phyloP scores from a whole-genome alignment of 2,888 invertebrate species.

The Urechis unicinctus region DNA sequence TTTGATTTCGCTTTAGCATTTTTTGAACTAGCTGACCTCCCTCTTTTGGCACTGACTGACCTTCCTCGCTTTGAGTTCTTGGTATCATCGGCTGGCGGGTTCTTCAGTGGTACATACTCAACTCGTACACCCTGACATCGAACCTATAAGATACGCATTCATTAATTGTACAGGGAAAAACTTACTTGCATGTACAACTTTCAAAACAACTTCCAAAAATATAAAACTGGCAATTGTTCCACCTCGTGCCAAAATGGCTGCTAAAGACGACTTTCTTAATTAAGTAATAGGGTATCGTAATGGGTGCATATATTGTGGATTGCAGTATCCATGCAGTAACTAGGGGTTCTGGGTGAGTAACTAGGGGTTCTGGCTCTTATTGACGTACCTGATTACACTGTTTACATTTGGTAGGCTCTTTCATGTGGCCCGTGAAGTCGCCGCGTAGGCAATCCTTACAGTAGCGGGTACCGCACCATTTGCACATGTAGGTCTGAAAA shows the following conservation, averaged over 20 bases:
- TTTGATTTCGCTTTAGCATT: no score
- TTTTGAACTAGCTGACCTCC: not conserved
- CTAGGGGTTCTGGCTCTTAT: not conserved
- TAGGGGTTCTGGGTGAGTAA: not conserved
- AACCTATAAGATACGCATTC: constrained; percentile 21
- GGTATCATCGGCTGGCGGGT: constrained; percentile 23
- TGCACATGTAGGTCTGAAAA: constrained; percentile 46
- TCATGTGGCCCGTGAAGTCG: constrained; percentile 39
- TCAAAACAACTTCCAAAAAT: not conserved
- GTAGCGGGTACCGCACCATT: constrained; percentile 48
- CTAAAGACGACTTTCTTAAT: no score
- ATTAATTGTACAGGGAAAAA: no score
- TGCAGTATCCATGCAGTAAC: no score
- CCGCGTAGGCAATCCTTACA: constrained; percentile 43
- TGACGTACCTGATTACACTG: constrained; percentile 39
- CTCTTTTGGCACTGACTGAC: no score
- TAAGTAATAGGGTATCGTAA: no score
- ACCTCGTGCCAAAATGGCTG: no score
- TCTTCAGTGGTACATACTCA: constrained; percentile 30
- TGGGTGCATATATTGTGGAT: no score
- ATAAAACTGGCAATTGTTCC: not conserved
- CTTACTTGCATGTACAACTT: no score
- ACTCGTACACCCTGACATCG: constrained; percentile 42
- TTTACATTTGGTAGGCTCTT: constrained; percentile 34
- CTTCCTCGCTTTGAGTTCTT: constrained; percentile 5